phyloP scores from a whole-genome alignment of 2,113 vertebrate genomes.

The Rhombomys opimus region DNA sequence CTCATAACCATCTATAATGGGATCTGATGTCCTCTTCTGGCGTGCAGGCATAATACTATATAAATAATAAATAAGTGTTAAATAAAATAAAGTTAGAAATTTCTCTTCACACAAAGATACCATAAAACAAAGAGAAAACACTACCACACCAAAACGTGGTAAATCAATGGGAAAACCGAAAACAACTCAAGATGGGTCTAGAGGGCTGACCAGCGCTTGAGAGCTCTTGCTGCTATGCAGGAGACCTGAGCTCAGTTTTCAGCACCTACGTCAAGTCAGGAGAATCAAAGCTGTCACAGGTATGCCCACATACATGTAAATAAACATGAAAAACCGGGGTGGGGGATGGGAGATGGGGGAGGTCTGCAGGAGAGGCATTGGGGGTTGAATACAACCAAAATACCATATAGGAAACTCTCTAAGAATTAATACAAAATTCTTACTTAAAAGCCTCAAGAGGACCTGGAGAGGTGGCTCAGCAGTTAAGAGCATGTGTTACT shows the following conservation, averaged over 20 bases:
- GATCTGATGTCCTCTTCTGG: too few relatives aligned
- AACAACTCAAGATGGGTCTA: not conserved
- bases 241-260: not conserved
- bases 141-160: not conserved
- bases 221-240: not conserved
- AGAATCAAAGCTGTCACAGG: not conserved
- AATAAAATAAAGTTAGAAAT: not conserved
- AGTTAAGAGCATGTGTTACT: not conserved
- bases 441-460: not conserved
- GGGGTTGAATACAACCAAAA: not conserved
- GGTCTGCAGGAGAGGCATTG: not conserved
- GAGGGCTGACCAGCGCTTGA: not conserved
- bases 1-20: too few relatives aligned
- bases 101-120: not conserved
- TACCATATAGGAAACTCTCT: not conserved
- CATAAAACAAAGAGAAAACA: not conserved
- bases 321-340: not conserved
- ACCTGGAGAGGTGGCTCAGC: not conserved
- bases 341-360: too few relatives aligned
- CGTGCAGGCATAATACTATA: too few relatives aligned
- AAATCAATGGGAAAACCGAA: constrained; percentile 12
- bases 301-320: not conserved
- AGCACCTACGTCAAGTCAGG: not conserved
- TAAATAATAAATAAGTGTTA: too few relatives aligned
- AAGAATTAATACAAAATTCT: not conserved